phyloP scores from a whole-genome alignment of 1,140 invertebrate species.

The Drosophila lini region DNA sequence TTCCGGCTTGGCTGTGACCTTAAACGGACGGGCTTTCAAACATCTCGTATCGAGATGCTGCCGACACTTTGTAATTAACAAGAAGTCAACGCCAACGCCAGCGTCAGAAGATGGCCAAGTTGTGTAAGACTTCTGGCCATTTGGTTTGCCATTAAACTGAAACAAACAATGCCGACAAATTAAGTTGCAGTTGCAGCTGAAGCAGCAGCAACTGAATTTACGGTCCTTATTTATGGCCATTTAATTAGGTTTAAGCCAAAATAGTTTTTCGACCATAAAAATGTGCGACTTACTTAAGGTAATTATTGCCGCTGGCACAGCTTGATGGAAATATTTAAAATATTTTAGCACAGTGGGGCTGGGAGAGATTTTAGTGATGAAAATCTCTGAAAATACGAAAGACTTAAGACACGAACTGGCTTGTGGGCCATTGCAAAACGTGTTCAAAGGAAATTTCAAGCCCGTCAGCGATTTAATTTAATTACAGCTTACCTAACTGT shows the following conservation, averaged over 20 bases:
- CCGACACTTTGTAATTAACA: slow-evolving; percentile 68
- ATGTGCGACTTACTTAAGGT: slow-evolving; percentile 31
- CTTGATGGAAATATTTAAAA: slow-evolving; percentile 20
- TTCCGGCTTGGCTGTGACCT: slow-evolving; percentile 76
- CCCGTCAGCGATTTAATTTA: slow-evolving; percentile 54
- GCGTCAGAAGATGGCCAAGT: slow-evolving; percentile 26
- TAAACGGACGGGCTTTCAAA: slow-evolving; percentile 57
- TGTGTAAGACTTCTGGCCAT: slow-evolving; percentile 52
- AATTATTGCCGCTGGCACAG: slow-evolving; percentile 7
- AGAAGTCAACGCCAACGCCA: slow-evolving; percentile 34
- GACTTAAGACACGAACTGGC: slow-evolving; percentile 72
- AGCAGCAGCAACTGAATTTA: not conserved
- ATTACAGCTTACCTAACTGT: slow-evolving; percentile 52
- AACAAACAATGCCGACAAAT: slow-evolving; percentile 55
- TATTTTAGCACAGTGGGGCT: slow-evolving; percentile 3
- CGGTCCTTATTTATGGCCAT: slow-evolving; percentile 39
- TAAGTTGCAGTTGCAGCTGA: slow-evolving; percentile 13
- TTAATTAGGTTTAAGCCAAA: slow-evolving; percentile 57
- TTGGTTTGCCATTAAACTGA: slow-evolving; percentile 18
- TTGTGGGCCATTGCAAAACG: slow-evolving; percentile 48
- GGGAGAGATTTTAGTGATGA: too few species aligned
- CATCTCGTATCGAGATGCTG: slow-evolving; percentile 44
- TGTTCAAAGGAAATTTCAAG: slow-evolving; percentile 21
- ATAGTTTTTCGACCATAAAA: slow-evolving; percentile 27
- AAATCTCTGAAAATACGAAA: slow-evolving; percentile 42